Evolutionary conservation across 37 sponge, comb jelly and placozoan species (phyloP).

Genomic region (Diacarnus erythraeanus): DNA sequence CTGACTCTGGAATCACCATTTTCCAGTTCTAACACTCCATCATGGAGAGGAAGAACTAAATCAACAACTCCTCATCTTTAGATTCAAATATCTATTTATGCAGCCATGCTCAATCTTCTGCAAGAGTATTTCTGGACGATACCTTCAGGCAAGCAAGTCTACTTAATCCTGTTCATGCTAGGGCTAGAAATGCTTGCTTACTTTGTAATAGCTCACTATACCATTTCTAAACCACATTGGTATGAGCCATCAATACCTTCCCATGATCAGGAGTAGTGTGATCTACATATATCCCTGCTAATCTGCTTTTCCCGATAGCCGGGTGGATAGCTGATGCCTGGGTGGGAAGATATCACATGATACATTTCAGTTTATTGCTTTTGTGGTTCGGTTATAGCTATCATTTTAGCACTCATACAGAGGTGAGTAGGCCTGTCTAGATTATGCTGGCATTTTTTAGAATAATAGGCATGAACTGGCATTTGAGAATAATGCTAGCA

Average conservation of each 20-base stretch:
- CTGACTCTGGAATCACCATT: too few species aligned
- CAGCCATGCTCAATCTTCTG: not conserved
- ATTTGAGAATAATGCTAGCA: too few species aligned
- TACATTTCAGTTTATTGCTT: not conserved
- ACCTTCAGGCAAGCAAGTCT: conserved; percentile 12
- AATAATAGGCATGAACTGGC: too few species aligned
- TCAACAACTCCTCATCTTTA: not conserved
- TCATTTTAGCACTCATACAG: not conserved
- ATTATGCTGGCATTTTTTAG: not conserved
- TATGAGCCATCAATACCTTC: not conserved
- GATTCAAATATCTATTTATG: not conserved
- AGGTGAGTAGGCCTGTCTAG: too few species aligned
- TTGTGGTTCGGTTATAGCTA: conserved; percentile 19
- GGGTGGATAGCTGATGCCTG: conserved; percentile 25
- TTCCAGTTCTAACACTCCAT: not conserved
- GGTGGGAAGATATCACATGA: conserved; percentile 3
- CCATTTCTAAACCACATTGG: not conserved
- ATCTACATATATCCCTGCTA: conserved; percentile 4
- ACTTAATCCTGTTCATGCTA: not conserved
- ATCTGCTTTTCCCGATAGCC: conserved; percentile 9
- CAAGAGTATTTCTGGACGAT: not conserved
- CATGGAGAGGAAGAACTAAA: not conserved
- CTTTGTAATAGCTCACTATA: not conserved
- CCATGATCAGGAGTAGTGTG: not conserved
- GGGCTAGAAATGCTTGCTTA: conserved; percentile 13